Percentiles rank a stretch among this genome's conserved stretches.
phyloP scores from a whole-genome alignment of 2,113 vertebrate species.

The Misgurnus anguillicaudatus region DNA sequence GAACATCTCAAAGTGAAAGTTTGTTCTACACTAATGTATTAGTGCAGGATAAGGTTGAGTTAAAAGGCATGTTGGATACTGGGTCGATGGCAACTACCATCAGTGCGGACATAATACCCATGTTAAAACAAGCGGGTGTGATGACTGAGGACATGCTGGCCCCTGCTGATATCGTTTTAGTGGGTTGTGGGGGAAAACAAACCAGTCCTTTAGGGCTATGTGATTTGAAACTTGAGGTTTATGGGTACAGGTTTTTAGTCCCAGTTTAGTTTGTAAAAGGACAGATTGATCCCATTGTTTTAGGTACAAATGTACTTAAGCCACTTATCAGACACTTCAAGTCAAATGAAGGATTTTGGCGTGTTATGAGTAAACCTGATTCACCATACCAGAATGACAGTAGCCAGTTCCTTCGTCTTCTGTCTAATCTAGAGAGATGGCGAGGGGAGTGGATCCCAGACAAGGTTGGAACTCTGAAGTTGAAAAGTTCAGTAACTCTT shows the following conservation, averaged over 20 bases:
- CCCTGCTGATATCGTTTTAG: constrained; percentile 1
- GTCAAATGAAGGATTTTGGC: constrained; percentile 4
- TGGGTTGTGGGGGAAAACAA: background rate
- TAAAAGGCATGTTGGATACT: constrained; percentile 15
- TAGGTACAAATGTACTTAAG: constrained; percentile 20
- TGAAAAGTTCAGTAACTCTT: background rate
- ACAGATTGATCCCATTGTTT: constrained; percentile 1
- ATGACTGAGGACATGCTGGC: background rate
- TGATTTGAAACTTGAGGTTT: constrained; percentile 12
- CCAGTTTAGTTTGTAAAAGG: constrained; percentile 5
- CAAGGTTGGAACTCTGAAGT: constrained; percentile 10
- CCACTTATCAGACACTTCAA: constrained; percentile 9
- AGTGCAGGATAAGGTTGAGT: constrained; percentile 4
- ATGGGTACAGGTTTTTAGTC: background rate
- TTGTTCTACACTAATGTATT: constrained; percentile 9
- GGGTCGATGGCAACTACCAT: constrained; percentile 16
- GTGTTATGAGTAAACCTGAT: background rate
- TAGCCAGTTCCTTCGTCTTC: background rate
- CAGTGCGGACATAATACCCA: background rate
- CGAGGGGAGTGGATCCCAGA: constrained; percentile 11
- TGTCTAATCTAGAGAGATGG: constrained; percentile 16
- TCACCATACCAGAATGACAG: background rate
- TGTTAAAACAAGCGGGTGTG: background rate
- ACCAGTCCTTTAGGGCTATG: background rate
- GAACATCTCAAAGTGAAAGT: constrained; percentile 2